Percentiles rank a stretch among this genome's conserved stretches.
Conservation (phyloP, 2,888 invertebrate species). For the Prosopocoilus inquinatus region DNA sequence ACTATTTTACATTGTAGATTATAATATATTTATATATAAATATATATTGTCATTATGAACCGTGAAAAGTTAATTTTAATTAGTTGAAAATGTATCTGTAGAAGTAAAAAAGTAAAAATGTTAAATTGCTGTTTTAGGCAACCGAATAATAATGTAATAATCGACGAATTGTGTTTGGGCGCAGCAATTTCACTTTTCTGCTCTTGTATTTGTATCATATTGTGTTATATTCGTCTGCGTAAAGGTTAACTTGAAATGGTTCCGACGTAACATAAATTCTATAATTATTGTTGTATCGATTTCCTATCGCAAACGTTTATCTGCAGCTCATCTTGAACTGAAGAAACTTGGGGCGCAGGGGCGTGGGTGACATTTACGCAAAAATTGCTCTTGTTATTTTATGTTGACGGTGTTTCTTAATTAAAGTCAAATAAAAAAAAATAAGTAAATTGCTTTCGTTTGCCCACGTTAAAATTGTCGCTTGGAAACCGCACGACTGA, state of each 20-base stretch:
- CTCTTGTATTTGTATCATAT: background rate
- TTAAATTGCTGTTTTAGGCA: slow-evolving; percentile 6
- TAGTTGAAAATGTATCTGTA: background rate
- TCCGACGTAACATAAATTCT: slow-evolving; percentile 33
- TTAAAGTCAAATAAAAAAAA: no score
- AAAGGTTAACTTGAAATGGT: background rate
- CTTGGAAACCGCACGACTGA: no score
- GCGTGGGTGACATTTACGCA: slow-evolving; percentile 10
- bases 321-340: slow-evolving; percentile 34
- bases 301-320: slow-evolving; percentile 39
- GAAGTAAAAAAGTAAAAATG: slow-evolving; percentile 8
- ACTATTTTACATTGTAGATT: background rate
- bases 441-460: no score
- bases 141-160: slow-evolving; percentile 2
- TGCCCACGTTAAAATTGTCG: no score
- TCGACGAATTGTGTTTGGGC: slow-evolving; percentile 1
- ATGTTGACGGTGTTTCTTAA: background rate
- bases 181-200: slow-evolving; percentile 5
- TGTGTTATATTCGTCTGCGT: background rate
- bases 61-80: slow-evolving; percentile 1
- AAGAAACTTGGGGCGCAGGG: slow-evolving; percentile 25
- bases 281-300: slow-evolving; percentile 41
- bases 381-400: slow-evolving; percentile 8
- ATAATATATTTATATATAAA: no score
- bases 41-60: background rate